A percentile compares a stretch with the other conserved stretches of the same genome.
Conservation (phyloP, 1,140 invertebrate genomes). For the Sarcophaga peregrina region DNA sequence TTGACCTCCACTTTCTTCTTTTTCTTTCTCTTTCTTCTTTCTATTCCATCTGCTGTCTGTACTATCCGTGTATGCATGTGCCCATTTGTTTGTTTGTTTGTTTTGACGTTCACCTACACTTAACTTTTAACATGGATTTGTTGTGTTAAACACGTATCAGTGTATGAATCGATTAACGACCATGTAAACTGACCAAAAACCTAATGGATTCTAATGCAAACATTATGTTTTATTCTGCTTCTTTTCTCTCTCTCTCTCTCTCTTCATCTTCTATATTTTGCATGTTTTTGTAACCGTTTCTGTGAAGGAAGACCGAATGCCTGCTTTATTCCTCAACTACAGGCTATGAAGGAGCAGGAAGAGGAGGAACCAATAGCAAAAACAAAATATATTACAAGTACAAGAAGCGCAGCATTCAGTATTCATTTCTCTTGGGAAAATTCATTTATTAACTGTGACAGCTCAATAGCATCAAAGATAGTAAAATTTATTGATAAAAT, state of each 20-base stretch:
- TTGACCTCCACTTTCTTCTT: too few species aligned
- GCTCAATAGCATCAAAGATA: conserved; percentile 14
- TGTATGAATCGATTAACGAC: conserved; percentile 5
- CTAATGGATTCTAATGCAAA: conserved; percentile 2
- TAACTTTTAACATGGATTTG: conserved; percentile 6
- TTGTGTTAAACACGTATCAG: conserved; percentile 1
- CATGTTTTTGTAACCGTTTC: too few species aligned
- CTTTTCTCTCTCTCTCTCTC: neutral
- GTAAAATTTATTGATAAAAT: neutral
- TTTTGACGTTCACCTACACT: neutral
- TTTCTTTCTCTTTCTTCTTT: too few species aligned
- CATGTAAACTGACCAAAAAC: neutral
- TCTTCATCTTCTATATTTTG: neutral
- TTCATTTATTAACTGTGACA: conserved; percentile 25
- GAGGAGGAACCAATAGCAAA: neutral
- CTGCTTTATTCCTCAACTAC: neutral
- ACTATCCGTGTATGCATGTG: neutral
- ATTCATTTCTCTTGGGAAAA: neutral
- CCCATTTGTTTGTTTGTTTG: neutral
- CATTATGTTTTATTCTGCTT: neutral
- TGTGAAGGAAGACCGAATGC: too few species aligned
- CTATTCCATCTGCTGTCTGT: too few species aligned
- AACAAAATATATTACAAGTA: neutral
- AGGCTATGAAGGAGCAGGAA: neutral
- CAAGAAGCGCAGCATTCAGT: neutral